Evolutionary conservation across 2,888 invertebrate species (phyloP).

Genomic region (Tolmerus cingulatus): DNA sequence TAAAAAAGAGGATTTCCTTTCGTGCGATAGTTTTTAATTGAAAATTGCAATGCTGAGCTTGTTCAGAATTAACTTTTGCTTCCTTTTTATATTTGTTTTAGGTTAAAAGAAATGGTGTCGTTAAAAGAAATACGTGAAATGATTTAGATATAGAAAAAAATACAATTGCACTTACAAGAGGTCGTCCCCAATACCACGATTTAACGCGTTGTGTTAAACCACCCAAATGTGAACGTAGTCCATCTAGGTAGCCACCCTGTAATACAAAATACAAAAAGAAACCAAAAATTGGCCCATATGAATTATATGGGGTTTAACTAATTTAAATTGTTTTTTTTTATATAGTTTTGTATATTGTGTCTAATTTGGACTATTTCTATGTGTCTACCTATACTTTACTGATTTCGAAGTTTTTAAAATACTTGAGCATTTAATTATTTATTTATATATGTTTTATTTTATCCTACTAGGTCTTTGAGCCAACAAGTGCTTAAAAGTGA

Average conservation of each 20-base stretch:
- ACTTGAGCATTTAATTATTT: neutral
- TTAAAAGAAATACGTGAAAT: conserved; percentile 37
- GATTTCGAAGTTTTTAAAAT: neutral
- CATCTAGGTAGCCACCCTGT: conserved; percentile 92
- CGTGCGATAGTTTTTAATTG: neutral
- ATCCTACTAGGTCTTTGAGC: neutral
- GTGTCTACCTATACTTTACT: neutral
- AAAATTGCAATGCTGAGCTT: conserved; percentile 28
- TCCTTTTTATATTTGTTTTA: neutral
- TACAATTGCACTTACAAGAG: conserved; percentile 85
- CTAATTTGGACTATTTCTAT: neutral
- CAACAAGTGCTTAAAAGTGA: neutral
- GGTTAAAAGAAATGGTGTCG: neutral
- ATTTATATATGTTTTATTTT: neutral
- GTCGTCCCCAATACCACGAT: conserved; percentile 97
- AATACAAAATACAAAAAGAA: conserved; percentile 64
- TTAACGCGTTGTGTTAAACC: conserved; percentile 96
- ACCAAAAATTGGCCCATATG: conserved; percentile 53
- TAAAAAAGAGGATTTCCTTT: neutral
- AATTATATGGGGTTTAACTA: conserved; percentile 37
- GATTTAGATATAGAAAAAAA: conserved; percentile 53
- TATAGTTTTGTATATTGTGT: neutral
- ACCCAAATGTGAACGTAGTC: conserved; percentile 93
- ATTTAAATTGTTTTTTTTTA: conserved; percentile 9
- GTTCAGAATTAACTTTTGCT: conserved; percentile 4